A percentile compares a stretch with the other conserved stretches of the same genome.
Evolutionary conservation across 2,888 invertebrate species (phyloP).

Genomic region (Agonopterix heracliana): DNA sequence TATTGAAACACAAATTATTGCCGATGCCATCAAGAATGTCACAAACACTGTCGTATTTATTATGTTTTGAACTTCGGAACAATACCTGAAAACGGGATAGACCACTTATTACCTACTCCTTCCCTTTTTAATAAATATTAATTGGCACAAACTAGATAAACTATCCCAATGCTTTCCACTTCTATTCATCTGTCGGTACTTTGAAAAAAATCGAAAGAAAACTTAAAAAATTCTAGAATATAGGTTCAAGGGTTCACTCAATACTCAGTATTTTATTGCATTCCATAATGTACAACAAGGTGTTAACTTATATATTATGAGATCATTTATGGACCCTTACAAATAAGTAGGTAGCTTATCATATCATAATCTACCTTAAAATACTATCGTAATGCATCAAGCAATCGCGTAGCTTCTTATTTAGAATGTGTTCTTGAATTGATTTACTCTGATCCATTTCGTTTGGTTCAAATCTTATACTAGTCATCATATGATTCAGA

Average conservation of each 20-base stretch:
- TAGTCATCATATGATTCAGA: conserved; percentile 35
- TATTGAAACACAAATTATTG: conserved; percentile 47
- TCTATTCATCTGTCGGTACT: too few relatives aligned
- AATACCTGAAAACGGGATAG: conserved; percentile 36
- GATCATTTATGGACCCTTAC: too few relatives aligned
- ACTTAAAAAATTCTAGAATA: neutral
- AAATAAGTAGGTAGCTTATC: too few relatives aligned
- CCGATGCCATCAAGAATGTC: conserved; percentile 43
- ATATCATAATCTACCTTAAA: too few relatives aligned
- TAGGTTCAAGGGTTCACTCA: too few relatives aligned
- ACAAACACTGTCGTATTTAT: conserved; percentile 43
- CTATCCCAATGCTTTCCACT: too few relatives aligned
- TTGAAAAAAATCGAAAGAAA: neutral
- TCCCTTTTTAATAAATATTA: too few relatives aligned
- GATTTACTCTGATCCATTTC: conserved; percentile 10
- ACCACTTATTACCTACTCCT: too few relatives aligned
- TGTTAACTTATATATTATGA: too few relatives aligned
- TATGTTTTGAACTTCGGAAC: conserved; percentile 34
- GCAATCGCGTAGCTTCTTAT: conserved; percentile 23
- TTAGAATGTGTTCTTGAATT: conserved; percentile 16
- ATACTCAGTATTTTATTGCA: too few relatives aligned
- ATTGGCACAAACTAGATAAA: too few relatives aligned
- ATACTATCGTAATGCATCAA: conserved; percentile 44
- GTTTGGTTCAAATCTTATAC: conserved; percentile 24
- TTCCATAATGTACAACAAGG: too few relatives aligned